phyloP scores from a whole-genome alignment of 1,140 invertebrate genomes.

The Drosophila dunni region DNA sequence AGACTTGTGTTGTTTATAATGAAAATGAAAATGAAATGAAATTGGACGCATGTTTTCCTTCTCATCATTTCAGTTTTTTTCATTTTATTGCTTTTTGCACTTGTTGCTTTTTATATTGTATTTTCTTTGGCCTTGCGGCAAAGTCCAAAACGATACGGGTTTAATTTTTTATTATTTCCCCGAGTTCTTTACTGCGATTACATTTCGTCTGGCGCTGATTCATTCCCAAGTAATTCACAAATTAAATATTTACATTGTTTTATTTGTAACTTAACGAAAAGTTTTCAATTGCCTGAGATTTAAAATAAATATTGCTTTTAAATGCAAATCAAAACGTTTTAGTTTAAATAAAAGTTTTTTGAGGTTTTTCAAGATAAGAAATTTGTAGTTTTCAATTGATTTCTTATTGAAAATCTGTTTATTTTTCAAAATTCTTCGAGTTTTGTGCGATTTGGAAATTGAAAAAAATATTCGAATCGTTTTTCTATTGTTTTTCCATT shows the following conservation, averaged over 20 bases:
- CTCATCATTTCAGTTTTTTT: conserved; percentile 17
- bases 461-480: neutral
- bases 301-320: too few species aligned
- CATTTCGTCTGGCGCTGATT: conserved; percentile 12
- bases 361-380: neutral
- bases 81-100: conserved; percentile 55
- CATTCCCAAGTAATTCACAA: neutral
- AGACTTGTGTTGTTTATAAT: conserved; percentile 21
- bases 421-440: neutral
- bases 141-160: conserved; percentile 16
- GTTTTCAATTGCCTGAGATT: too few species aligned
- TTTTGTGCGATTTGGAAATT: too few species aligned
- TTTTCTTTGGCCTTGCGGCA: conserved; percentile 56
- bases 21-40: conserved; percentile 3
- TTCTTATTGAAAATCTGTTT: neutral
- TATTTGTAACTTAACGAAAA: too few species aligned
- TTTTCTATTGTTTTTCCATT: conserved; percentile 10
- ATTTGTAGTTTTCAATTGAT: neutral
- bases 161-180: neutral
- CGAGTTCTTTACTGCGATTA: conserved; percentile 2
- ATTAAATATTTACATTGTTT: neutral
- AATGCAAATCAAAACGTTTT: too few species aligned
- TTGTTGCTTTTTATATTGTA: conserved; percentile 60
- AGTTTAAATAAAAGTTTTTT: too few species aligned
- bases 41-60: conserved; percentile 39